phyloP scores from a whole-genome alignment of 1,140 invertebrate genomes.

The Neodiprion lecontei region DNA sequence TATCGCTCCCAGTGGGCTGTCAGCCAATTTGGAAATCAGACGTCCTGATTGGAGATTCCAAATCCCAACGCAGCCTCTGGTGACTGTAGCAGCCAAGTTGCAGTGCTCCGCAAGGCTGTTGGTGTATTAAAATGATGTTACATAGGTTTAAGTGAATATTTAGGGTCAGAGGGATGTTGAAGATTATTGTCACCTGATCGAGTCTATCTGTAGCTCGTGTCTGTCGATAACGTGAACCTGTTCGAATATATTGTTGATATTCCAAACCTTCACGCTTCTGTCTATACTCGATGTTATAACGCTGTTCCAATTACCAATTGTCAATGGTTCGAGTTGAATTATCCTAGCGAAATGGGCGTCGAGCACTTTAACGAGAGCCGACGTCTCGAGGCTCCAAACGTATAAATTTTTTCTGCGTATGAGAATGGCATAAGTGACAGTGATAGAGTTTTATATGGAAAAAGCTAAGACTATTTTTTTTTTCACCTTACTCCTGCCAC shows the following conservation, averaged over 20 bases:
- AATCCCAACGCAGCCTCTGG: constrained; percentile 91
- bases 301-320: constrained; percentile 90
- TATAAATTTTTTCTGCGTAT: constrained; percentile 88
- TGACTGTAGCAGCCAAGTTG: constrained; percentile 84
- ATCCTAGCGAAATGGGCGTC: constrained; percentile 98
- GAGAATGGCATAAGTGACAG: constrained; percentile 13
- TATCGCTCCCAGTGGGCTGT: constrained; percentile 92
- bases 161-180: background rate
- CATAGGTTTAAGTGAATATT: constrained; percentile 22
- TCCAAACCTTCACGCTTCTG: constrained; percentile 98
- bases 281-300: constrained; percentile 97
- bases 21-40: constrained; percentile 84
- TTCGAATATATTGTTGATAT: constrained; percentile 98
- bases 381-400: constrained; percentile 86
- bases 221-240: constrained; percentile 96
- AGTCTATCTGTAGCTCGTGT: constrained; percentile 95
- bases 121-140: constrained; percentile 29
- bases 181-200: constrained; percentile 71
- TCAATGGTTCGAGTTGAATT: constrained; percentile 86
- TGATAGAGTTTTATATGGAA: background rate
- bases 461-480: background rate
- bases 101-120: constrained; percentile 75
- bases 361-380: constrained; percentile 86
- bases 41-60: constrained; percentile 92
- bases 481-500: constrained; percentile 88